Base-by-base conservation (phyloP, 2,888 invertebrate genomes). In the Muscina levida region DNA sequence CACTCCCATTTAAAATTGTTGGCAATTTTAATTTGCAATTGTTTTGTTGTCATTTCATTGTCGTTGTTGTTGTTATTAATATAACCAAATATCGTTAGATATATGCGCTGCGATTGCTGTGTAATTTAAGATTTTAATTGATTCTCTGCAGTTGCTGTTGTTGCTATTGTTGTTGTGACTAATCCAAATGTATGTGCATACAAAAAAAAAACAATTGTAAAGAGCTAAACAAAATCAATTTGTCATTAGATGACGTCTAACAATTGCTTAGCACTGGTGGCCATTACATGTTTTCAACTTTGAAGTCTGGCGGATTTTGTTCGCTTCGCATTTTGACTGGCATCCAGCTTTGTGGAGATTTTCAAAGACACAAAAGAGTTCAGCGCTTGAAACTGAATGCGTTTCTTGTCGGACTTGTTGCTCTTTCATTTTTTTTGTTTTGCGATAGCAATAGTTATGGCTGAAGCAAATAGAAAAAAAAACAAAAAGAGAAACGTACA, bases 161-260 rank as follows among this genome's bases (percentile, higher is more conserved):
- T n/a, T n/a, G n/a, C n/a, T 59, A 37, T 59, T 59, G n/a, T 22
- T 39, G 59, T 57, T 59, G 51, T 51, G 22, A 19, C 22, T 51
- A 19, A 51, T 51, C 31, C 4, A 3, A 31, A 31, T 31, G 8
- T 31, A 31, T 31, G 8, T 31, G n/a, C n/a, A n/a, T n/a, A n/a
- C n/a, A n/a, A n/a, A n/a, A 31, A 15, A 48, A 51, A 51, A 51
- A 22, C 51, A 19, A 31, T 31, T 31, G 22, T 4, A 42, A 13
- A 62, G 42, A 62, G 11, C 17, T 53, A 42, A 42, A 62, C 22
- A 62, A 72, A 68, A 80, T 42, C 56, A 76, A 80, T 80, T 80
- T 80, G 79, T 80, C 72, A 76, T 65, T 72, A 65, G 67, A 26
- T 80, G 72, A 76, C 76, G 68, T 26, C n/a, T 24, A 72, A 72